A percentile compares a stretch with the other conserved stretches of the same genome.
These are phyloP conservation scores for Brachyalestes nurse DNA, from an alignment of 2,797 vertebrate genomes.

Conservation along the genomic window DNA sequence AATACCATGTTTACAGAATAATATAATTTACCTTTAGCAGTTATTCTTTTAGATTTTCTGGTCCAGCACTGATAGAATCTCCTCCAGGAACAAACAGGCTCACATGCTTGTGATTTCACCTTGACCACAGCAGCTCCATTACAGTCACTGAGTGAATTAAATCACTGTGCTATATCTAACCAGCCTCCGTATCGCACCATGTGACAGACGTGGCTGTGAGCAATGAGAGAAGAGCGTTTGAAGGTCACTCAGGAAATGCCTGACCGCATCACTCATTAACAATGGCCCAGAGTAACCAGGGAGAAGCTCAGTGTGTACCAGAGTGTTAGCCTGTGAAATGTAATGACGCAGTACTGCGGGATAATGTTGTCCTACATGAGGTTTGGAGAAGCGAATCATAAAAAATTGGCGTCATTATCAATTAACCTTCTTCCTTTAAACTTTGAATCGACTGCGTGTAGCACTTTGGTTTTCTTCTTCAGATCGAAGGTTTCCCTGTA, in stretches of 20 bases:
- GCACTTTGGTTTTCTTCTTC: too few species aligned
- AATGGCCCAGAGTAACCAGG: background rate
- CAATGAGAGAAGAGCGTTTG: background rate
- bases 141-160: background rate
- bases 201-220: background rate
- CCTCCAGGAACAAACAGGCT: background rate
- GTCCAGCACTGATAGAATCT: background rate
- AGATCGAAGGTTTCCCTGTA: too few species aligned
- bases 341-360: background rate
- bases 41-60: background rate
- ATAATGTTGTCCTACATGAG: background rate
- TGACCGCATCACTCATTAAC: conserved; percentile 1
- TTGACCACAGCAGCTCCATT: background rate
- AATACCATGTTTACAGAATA: too few species aligned
- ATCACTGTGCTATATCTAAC: background rate
- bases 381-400: background rate
- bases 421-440: too few species aligned
- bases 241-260: conserved; percentile 9
- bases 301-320: background rate
- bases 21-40: background rate
- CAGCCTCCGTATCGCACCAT: background rate
- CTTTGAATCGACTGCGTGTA: too few species aligned
- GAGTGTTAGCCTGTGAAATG: background rate
- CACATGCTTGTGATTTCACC: background rate
- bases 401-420: background rate